A percentile compares a stretch with the other conserved stretches of the same genome.
Conservation (phyloP, 2,113 vertebrate genomes). For the Sakesphorus luctuosus region DNA sequence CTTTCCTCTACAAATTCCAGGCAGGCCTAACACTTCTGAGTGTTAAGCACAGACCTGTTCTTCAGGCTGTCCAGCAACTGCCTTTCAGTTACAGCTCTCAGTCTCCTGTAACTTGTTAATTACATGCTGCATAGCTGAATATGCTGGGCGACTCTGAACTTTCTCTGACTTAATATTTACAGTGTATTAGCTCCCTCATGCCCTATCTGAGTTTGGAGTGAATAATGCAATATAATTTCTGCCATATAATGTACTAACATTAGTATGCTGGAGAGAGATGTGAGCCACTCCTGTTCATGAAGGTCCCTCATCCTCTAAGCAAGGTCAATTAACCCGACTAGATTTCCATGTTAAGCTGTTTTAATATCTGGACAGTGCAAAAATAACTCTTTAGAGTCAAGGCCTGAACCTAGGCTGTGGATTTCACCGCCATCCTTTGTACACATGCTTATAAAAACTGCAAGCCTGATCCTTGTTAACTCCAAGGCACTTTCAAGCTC, state of each 20-base stretch:
- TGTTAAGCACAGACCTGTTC: background rate
- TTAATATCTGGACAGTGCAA: background rate
- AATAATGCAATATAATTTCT: background rate
- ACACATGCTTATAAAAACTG: background rate
- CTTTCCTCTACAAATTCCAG: slow-evolving; percentile 24
- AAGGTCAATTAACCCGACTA: background rate
- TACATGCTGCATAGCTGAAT: background rate
- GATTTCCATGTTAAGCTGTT: background rate
- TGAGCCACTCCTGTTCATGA: background rate
- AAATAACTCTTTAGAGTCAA: background rate
- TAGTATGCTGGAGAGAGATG: background rate
- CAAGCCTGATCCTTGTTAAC: background rate
- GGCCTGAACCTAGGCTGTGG: background rate
- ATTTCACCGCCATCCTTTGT: background rate
- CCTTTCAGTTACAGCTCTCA: background rate
- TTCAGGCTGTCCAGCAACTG: background rate
- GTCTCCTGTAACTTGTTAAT: background rate
- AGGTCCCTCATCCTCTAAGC: background rate
- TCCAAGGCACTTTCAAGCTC: background rate
- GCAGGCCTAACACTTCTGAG: background rate
- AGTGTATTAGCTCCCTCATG: background rate
- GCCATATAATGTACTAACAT: background rate
- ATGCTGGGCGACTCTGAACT: background rate
- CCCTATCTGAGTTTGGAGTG: background rate
- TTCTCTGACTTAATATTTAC: background rate